Evolutionary conservation across 2,888 invertebrate genomes (phyloP).

Genomic region (Octonoba sinensis): DNA sequence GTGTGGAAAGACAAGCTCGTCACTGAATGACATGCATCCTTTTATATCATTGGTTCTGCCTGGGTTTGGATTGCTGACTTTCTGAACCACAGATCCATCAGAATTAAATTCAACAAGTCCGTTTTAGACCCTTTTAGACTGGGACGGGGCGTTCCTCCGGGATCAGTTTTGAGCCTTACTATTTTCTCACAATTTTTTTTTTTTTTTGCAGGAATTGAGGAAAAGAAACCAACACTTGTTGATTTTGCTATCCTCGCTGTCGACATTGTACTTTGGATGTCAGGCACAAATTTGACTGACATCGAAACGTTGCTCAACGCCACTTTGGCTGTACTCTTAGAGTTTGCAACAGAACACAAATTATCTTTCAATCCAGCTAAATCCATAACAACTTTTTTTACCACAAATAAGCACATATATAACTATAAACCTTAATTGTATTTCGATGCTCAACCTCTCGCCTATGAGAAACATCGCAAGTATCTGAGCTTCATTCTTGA

Average conservation of each 20-base stretch:
- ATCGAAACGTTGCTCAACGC: neutral
- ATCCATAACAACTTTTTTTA: neutral
- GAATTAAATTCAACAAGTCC: neutral
- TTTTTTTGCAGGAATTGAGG: neutral
- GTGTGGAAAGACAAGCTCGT: constrained; percentile 1
- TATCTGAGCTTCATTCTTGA: constrained; percentile 14
- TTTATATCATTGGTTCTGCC: constrained; percentile 6
- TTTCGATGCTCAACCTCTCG: neutral
- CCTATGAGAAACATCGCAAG: neutral
- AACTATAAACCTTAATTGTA: neutral
- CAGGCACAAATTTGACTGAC: neutral
- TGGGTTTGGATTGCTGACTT: constrained; percentile 1
- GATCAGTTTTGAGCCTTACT: constrained; percentile 5
- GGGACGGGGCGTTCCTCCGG: neutral
- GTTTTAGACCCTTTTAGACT: neutral
- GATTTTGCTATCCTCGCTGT: neutral
- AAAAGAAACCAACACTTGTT: neutral
- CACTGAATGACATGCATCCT: neutral
- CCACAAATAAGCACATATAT: constrained; percentile 16
- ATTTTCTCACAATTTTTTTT: constrained; percentile 5
- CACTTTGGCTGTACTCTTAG: neutral
- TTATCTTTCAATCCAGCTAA: constrained; percentile 10
- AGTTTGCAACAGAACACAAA: constrained; percentile 2
- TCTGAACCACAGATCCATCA: neutral
- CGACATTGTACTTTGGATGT: constrained; percentile 14